phyloP scores from a whole-genome alignment of 2,797 vertebrate species.

The Oryzias sinensis region DNA sequence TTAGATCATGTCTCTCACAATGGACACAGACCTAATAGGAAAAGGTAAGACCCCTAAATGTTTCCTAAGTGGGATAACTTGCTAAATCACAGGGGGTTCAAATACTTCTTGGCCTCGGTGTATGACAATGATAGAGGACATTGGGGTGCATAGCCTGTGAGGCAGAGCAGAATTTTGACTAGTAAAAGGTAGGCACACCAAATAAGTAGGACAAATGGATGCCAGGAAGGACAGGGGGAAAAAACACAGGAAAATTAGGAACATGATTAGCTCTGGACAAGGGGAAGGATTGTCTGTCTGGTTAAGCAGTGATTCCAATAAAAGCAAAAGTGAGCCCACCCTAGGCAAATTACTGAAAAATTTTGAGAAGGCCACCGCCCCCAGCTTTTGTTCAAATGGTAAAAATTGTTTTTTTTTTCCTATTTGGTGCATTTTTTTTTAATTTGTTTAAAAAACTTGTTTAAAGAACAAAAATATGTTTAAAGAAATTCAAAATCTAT shows the following conservation, averaged over 20 bases:
- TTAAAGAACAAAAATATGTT: too few species aligned
- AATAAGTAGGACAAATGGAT: conserved; percentile 67
- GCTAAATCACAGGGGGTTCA: too few species aligned
- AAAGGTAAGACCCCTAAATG: too few species aligned
- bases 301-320: conserved; percentile 51
- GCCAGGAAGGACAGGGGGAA: conserved; percentile 53
- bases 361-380: not conserved
- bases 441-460: too few species aligned
- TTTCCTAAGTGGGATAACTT: too few species aligned
- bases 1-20: too few species aligned
- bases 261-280: conserved; percentile 44
- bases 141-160: conserved; percentile 26
- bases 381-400: not conserved
- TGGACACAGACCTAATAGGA: too few species aligned
- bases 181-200: conserved; percentile 53
- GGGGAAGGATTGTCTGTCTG: conserved; percentile 57
- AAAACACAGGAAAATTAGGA: conserved; percentile 46
- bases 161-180: conserved; percentile 38
- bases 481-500: not conserved
- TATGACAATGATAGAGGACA: conserved; percentile 4
- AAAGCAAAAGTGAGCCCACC: conserved; percentile 38
- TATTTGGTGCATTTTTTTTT: too few species aligned
- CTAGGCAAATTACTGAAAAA: conserved; percentile 19
- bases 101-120: too few species aligned
- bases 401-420: not conserved